Conservation (phyloP, 2,888 invertebrate species). For the Gisinianus flammeolus region DNA sequence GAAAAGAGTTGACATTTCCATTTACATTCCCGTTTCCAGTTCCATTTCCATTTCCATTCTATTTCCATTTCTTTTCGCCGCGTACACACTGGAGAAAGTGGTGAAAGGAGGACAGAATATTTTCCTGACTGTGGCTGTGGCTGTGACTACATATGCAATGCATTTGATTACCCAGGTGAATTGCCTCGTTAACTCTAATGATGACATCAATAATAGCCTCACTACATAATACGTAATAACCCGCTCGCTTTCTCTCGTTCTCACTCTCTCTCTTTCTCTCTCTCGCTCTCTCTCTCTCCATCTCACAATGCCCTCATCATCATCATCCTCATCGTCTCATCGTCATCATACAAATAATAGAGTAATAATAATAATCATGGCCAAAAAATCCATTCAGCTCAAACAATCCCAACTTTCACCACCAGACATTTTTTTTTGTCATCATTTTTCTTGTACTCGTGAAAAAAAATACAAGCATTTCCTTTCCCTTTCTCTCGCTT, state of each 20-base stretch:
- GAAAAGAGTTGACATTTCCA: too few species aligned
- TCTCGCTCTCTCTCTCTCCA: too few species aligned
- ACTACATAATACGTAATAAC: not conserved
- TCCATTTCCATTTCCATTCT: not conserved
- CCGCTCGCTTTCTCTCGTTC: too few species aligned
- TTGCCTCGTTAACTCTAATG: constrained; percentile 17
- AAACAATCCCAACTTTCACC: not conserved
- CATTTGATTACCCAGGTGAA: constrained; percentile 14
- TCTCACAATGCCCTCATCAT: too few species aligned
- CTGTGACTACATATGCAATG: not conserved
- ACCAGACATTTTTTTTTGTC: too few species aligned
- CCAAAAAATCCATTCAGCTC: not conserved
- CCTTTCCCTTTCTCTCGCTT: not conserved
- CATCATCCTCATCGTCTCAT: not conserved
- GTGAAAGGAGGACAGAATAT: too few species aligned
- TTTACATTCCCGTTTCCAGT: not conserved
- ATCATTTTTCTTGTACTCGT: too few species aligned
- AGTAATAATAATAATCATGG: not conserved
- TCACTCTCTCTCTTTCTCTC: too few species aligned
- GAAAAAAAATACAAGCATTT: too few species aligned
- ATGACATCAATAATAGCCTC: constrained; percentile 14
- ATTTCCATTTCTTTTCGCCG: not conserved
- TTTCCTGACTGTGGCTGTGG: not conserved
- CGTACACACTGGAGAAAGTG: too few species aligned
- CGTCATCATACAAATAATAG: not conserved